Conservation (phyloP, 23 tunicate genomes). For the Diplosoma virens region DNA sequence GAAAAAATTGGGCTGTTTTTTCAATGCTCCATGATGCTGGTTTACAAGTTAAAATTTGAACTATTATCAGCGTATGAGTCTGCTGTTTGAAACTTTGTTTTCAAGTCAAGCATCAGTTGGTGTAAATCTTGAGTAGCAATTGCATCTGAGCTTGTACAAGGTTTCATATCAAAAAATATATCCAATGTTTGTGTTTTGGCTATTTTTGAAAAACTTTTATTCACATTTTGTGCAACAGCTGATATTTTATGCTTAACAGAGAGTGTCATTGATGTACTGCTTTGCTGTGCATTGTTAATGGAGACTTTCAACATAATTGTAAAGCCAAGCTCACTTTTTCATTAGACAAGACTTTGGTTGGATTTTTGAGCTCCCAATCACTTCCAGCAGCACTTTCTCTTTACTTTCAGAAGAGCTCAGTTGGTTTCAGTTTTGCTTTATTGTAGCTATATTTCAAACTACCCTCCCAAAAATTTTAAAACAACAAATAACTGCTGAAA, state of each 20-base stretch:
- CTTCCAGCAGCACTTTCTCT: not conserved
- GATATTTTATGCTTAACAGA: too few species aligned
- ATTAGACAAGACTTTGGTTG: not conserved
- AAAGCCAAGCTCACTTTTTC: slow-evolving; percentile 9
- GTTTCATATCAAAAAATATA: not conserved
- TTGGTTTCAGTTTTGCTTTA: too few species aligned
- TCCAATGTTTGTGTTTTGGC: not conserved
- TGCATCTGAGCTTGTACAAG: not conserved
- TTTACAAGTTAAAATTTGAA: slow-evolving; percentile 28
- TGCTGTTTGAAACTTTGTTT: slow-evolving; percentile 14
- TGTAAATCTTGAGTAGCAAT: slow-evolving; percentile 14
- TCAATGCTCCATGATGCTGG: slow-evolving; percentile 15
- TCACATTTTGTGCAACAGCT: too few species aligned
- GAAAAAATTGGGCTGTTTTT: slow-evolving; percentile 23
- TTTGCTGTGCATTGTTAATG: too few species aligned
- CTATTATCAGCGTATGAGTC: not conserved
- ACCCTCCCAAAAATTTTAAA: too few species aligned
- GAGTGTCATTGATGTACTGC: too few species aligned
- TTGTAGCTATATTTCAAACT: too few species aligned
- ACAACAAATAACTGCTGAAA: too few species aligned
- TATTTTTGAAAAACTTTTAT: not conserved
- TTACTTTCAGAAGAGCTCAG: too few species aligned
- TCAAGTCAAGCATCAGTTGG: slow-evolving; percentile 5
- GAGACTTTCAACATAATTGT: too few species aligned
- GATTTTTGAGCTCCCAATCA: not conserved